These are phyloP conservation scores for Eucidaris tribuloides DNA, from an alignment of 35 echinoderm and acorn worm species.

Conservation along the genomic window DNA sequence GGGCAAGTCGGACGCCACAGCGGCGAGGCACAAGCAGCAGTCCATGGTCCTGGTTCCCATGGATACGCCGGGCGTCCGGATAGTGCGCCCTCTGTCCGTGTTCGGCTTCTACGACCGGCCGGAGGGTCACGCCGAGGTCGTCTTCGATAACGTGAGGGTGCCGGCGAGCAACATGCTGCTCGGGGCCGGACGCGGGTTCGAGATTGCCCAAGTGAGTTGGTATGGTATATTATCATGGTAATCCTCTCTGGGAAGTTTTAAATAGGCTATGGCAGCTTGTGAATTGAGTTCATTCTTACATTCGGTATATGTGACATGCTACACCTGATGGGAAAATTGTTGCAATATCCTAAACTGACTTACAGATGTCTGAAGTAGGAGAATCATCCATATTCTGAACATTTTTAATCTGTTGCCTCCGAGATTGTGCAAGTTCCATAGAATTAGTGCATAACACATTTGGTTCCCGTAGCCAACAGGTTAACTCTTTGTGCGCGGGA, in stretches of 20 bases:
- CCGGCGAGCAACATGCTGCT: conserved; percentile 85
- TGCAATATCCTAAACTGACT: background rate
- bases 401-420: too few species aligned
- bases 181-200: conserved; percentile 92
- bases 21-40: conserved; percentile 74
- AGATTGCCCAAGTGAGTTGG: conserved; percentile 92
- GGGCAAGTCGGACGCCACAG: conserved; percentile 87
- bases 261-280: background rate
- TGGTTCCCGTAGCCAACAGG: too few species aligned
- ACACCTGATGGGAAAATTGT: too few species aligned
- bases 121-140: conserved; percentile 84
- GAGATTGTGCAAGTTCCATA: too few species aligned
- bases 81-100: conserved; percentile 77
- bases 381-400: too few species aligned
- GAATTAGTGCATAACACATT: too few species aligned
- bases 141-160: conserved; percentile 84
- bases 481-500: too few species aligned
- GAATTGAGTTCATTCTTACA: background rate
- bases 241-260: too few species aligned
- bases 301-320: background rate
- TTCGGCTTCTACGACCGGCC: conserved; percentile 91
- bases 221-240: too few species aligned
- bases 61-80: conserved; percentile 73
- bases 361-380: too few species aligned
- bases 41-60: conserved; percentile 98